A percentile compares a stretch with the other conserved stretches of the same genome.
These are phyloP conservation scores for Phania funesta DNA, from an alignment of 2,888 invertebrate genomes.

Conservation along the genomic window DNA sequence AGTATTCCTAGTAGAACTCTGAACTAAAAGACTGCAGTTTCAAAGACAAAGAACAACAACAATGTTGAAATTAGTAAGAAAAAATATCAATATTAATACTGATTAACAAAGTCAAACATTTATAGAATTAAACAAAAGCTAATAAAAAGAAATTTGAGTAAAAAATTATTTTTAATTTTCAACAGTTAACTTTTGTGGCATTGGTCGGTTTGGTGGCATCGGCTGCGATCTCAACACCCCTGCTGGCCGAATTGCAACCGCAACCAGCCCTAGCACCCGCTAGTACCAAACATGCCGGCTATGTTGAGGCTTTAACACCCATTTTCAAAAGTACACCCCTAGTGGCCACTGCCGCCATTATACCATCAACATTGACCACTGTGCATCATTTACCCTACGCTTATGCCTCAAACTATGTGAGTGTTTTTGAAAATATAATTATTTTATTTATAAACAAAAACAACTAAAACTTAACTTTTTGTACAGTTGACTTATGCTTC, in stretches of 20 bases:
- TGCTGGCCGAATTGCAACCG: slow-evolving; percentile 69
- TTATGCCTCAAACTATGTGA: slow-evolving; percentile 70
- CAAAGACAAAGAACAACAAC: neutral
- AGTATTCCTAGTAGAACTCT: slow-evolving; percentile 9
- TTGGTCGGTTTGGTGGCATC: slow-evolving; percentile 51
- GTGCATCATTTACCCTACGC: slow-evolving; percentile 68
- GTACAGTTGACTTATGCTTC: slow-evolving; percentile 68
- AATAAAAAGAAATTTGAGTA: neutral
- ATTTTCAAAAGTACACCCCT: slow-evolving; percentile 52
- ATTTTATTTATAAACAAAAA: neutral
- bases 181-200: slow-evolving; percentile 39
- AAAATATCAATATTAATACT: neutral
- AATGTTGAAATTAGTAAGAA: slow-evolving; percentile 60
- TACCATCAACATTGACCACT: slow-evolving; percentile 59
- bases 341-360: slow-evolving; percentile 49
- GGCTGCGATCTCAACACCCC: slow-evolving; percentile 71
- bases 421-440: slow-evolving; percentile 20
- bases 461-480: slow-evolving; percentile 50
- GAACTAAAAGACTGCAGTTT: neutral
- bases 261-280: slow-evolving; percentile 71
- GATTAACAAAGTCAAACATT: neutral
- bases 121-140: neutral
- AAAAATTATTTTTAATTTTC: neutral
- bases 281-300: slow-evolving; percentile 71
- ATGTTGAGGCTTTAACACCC: slow-evolving; percentile 70